Conservation (phyloP, 2,113 vertebrate genomes). For the Oncorhynchus nerka region DNA sequence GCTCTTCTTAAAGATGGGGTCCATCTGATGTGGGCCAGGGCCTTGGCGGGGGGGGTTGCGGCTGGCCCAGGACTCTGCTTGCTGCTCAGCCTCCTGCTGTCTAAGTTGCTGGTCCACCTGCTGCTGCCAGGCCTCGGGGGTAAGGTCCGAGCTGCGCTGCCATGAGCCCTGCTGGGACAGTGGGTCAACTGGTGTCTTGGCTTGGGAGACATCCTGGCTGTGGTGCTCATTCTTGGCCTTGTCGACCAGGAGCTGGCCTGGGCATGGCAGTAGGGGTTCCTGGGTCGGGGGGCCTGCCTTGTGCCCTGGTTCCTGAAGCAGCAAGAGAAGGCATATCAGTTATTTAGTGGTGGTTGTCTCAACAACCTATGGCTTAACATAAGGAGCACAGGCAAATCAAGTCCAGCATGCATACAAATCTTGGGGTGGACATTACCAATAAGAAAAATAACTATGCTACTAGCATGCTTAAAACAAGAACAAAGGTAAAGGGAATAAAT, state of each 20-base stretch:
- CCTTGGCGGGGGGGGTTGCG: constrained; percentile 45
- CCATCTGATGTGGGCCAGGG: constrained; percentile 35
- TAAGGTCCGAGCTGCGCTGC: constrained; percentile 74
- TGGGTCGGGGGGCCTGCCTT: constrained; percentile 67
- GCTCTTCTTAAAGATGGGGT: constrained; percentile 74
- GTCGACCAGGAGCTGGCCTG: constrained; percentile 38
- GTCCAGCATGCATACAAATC: no score
- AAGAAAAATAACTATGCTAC: no score
- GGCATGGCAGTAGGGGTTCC: constrained; percentile 64
- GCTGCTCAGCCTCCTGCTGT: constrained; percentile 62
- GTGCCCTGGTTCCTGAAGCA: constrained; percentile 69
- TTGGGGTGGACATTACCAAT: no score
- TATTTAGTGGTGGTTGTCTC: not conserved
- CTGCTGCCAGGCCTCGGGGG: constrained; percentile 79
- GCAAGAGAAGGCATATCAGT: constrained; percentile 7
- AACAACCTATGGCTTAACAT: not conserved
- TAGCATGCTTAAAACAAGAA: no score
- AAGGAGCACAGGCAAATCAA: not conserved
- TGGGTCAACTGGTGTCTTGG: constrained; percentile 41
- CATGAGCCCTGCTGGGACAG: constrained; percentile 49
- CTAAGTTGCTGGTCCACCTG: constrained; percentile 74
- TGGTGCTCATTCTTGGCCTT: constrained; percentile 29
- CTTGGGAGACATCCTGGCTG: constrained; percentile 42
- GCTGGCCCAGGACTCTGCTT: constrained; percentile 61
- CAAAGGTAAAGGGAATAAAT: no score